A percentile compares a stretch with the other conserved stretches of the same genome.
phyloP scores from a whole-genome alignment of 2,888 invertebrate species.

The Dasysyrphus albostriatus region DNA sequence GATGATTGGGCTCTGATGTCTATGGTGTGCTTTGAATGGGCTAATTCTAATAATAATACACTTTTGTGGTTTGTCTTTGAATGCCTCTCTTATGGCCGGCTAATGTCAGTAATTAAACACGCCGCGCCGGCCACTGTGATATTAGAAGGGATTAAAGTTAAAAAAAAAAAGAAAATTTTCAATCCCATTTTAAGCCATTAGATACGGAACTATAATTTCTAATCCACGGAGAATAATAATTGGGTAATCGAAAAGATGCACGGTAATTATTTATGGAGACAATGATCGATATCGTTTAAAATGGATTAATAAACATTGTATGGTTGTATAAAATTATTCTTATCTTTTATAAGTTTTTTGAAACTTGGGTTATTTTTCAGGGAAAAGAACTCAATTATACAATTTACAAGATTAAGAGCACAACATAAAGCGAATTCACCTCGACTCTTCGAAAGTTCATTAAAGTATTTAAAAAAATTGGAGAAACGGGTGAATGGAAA shows the following conservation, averaged over 20 bases:
- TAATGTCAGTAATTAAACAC: conserved; percentile 67
- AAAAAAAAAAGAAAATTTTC: conserved; percentile 16
- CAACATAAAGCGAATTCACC: too few relatives aligned
- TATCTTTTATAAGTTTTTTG: neutral
- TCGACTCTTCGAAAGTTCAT: too few relatives aligned
- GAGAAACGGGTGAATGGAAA: too few relatives aligned
- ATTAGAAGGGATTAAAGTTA: conserved; percentile 44
- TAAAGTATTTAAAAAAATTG: too few relatives aligned
- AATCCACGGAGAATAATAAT: neutral
- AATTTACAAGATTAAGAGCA: too few relatives aligned
- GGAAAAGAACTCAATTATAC: neutral
- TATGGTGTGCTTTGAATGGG: conserved; percentile 32
- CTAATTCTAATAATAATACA: conserved; percentile 54
- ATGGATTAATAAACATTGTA: neutral
- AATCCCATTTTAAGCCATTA: conserved; percentile 38
- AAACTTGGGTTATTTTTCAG: neutral
- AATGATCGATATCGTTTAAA: neutral
- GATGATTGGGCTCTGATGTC: conserved; percentile 30
- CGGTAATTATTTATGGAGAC: neutral
- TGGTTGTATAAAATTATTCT: neutral
- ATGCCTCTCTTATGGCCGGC: conserved; percentile 33
- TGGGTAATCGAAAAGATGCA: neutral
- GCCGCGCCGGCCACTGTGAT: conserved; percentile 45
- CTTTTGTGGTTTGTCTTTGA: conserved; percentile 49
- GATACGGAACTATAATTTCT: conserved; percentile 20